Evolutionary conservation across 2,113 vertebrate species (phyloP).

Genomic region (Callocephalon fimbriatum): DNA sequence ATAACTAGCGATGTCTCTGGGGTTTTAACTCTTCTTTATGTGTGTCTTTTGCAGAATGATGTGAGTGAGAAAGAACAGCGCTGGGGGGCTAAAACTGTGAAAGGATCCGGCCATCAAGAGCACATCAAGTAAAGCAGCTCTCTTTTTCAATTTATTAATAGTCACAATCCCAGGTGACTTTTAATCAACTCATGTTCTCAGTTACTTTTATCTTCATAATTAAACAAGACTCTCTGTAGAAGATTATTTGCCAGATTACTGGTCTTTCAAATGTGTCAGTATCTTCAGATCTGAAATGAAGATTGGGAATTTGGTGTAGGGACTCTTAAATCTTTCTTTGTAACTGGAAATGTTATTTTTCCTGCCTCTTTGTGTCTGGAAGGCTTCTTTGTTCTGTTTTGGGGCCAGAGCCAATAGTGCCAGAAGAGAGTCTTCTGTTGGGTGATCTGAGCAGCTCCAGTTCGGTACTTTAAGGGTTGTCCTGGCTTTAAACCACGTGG

Average conservation of each 20-base stretch:
- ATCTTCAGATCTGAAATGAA: not conserved
- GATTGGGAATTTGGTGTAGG: not conserved
- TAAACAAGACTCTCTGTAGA: not conserved
- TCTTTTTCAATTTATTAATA: not conserved
- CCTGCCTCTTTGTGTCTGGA: not conserved
- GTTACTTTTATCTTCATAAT: constrained; percentile 23
- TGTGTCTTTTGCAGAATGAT: constrained; percentile 85
- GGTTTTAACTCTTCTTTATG: not conserved
- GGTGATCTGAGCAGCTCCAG: not conserved
- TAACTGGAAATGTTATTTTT: not conserved
- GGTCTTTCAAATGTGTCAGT: not conserved
- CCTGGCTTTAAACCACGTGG: too few species aligned
- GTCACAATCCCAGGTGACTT: not conserved
- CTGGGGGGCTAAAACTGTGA: constrained; percentile 96
- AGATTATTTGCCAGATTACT: not conserved
- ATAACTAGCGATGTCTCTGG: not conserved
- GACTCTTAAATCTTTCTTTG: not conserved
- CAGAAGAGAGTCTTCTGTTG: not conserved
- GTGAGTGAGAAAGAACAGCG: constrained; percentile 95
- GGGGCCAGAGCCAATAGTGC: not conserved
- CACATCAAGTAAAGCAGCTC: constrained; percentile 90
- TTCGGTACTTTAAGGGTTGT: not conserved
- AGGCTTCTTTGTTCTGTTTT: not conserved
- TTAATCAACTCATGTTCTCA: not conserved
- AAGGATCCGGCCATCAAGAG: constrained; percentile 93